These are phyloP conservation scores for Chydorus sphaericus DNA, from an alignment of 2,888 invertebrate species.

Conservation along the genomic window DNA sequence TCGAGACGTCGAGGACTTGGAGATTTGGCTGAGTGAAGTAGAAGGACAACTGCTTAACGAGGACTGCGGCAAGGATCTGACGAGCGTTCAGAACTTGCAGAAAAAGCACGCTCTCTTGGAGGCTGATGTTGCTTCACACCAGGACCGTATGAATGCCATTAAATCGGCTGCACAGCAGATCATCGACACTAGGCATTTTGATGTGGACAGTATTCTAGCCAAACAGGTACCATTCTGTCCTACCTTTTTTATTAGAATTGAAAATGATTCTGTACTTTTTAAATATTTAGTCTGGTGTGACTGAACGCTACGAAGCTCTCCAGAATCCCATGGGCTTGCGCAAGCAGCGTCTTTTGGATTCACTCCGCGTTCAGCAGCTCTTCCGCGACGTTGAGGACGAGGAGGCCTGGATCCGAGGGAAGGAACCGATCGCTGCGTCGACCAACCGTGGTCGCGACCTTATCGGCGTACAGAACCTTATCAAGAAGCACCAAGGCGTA, in stretches of 20 bases:
- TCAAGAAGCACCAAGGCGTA: constrained; percentile 97
- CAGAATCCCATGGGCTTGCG: constrained; percentile 78
- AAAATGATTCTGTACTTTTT: background rate
- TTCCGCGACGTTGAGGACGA: constrained; percentile 98
- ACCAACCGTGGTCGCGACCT: constrained; percentile 92
- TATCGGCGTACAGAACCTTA: constrained; percentile 97
- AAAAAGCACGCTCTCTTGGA: constrained; percentile 96
- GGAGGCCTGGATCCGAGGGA: constrained; percentile 98
- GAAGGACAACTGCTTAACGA: constrained; percentile 88
- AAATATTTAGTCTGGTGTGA: constrained; percentile 48
- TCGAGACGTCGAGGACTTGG: constrained; percentile 93
- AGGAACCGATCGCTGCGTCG: constrained; percentile 92
- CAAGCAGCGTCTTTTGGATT: constrained; percentile 78
- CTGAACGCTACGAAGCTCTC: constrained; percentile 64
- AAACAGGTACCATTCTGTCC: constrained; percentile 38
- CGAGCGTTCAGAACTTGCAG: constrained; percentile 95
- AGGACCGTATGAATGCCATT: constrained; percentile 87
- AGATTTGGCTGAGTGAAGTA: constrained; percentile 92
- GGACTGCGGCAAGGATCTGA: constrained; percentile 96
- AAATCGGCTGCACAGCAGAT: constrained; percentile 80
- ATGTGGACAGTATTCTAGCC: constrained; percentile 81
- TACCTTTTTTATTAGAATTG: constrained; percentile 11
- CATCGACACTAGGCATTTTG: constrained; percentile 87
- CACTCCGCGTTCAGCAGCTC: constrained; percentile 88
- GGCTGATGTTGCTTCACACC: constrained; percentile 88